These are phyloP conservation scores for Saturnia japonica DNA, from an alignment of 2,888 invertebrate genomes.

Conservation along the genomic window DNA sequence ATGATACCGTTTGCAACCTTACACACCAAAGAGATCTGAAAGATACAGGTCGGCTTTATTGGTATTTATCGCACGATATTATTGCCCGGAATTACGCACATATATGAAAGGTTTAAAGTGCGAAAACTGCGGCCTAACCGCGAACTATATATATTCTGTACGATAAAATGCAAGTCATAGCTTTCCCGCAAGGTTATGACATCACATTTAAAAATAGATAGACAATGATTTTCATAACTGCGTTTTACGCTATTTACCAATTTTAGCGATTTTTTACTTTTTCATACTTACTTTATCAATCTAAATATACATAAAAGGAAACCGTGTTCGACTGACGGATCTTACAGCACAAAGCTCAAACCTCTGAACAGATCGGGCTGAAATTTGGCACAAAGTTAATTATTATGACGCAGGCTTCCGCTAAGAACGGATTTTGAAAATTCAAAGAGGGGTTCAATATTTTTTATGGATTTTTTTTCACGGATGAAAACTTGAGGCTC, in stretches of 20 bases:
- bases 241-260: not conserved
- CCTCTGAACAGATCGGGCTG: no score
- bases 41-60: not conserved
- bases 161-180: not conserved
- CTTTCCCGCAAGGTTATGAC: constrained; percentile 5
- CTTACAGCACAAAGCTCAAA: no score
- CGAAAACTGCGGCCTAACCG: not conserved
- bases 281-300: no score
- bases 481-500: no score
- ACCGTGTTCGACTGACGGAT: no score
- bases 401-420: no score
- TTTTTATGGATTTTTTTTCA: no score
- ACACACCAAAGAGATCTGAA: not conserved
- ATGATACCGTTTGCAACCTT: not conserved
- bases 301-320: no score
- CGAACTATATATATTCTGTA: not conserved
- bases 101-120: not conserved
- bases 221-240: not conserved
- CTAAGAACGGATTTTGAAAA: no score
- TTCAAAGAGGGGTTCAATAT: no score
- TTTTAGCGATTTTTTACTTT: no score
- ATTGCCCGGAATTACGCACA: not conserved
- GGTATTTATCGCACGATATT: not conserved
- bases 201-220: not conserved
- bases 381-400: no score